Evolutionary conservation across 2,888 invertebrate species (phyloP), one percentile per base, ranked within the genome.

Genomic region (Deilephila elpenor): DNA sequence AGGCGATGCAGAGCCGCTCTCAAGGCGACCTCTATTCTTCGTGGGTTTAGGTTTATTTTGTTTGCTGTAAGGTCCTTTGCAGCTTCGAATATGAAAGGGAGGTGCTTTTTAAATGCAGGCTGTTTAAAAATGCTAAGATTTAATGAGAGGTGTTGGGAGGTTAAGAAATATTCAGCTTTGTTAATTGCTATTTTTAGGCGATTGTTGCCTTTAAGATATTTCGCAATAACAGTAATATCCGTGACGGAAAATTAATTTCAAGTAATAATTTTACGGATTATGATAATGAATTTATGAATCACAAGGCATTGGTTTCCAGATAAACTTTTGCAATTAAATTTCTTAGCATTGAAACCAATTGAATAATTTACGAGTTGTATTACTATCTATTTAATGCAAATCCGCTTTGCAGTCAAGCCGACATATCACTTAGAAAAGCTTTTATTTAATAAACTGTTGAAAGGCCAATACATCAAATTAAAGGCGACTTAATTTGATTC

Each of bases 1-100:
- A 53, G 19, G 73, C 75, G 37, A 70, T 80, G 82, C 81, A 79
- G 78, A 79, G 80, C 79, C 75, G 78, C 78, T 78, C 77, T 82
- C 81, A 84, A 80, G 78, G 81, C 78, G 80, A 80, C 81, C 81
- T 80, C 78, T 79, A 79, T 80, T 78, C 76, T 78, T 75, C 62
- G 20, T 72, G 74, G 53, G 74, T 73, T 74, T 60, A 76, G 73
- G 74, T 74, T 75, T 77, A 78, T 78, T 78, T 76, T 75, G 64
- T 73, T 70, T 75, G 56, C 61, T 53, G 51, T 71, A 56, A 56
- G 44, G 60, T 73, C 75, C 74, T 78, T 77, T 73, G 73, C 70
- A 75, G 75, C 75, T 62, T 78, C 78, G 73, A 73, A 77, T 77
- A 73, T 78, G 77, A 74, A 71, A 56, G 71, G 34, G 62, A 60